Conservation (phyloP, 2,888 invertebrate genomes). For the Megaustenia siamemsis region DNA sequence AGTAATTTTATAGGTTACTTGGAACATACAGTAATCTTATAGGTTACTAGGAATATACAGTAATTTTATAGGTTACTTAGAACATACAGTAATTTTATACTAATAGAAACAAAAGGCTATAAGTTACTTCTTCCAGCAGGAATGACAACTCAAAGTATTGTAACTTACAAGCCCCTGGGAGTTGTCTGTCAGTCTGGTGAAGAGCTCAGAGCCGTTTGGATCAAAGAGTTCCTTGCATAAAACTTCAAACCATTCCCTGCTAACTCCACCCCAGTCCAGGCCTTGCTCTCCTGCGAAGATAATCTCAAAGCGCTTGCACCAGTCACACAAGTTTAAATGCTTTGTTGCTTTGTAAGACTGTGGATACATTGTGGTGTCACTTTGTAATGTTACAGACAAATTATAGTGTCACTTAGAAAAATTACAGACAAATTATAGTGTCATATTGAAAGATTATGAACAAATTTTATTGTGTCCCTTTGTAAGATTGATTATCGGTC, state of each 20-base stretch:
- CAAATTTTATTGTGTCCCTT: background rate
- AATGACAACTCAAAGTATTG: background rate
- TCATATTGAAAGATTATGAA: background rate
- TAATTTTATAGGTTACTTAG: too few species aligned
- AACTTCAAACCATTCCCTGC: conserved; percentile 96
- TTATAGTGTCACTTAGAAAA: background rate
- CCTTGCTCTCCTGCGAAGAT: conserved; percentile 96
- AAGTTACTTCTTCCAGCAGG: background rate
- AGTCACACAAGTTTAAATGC: conserved; percentile 91
- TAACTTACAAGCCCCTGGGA: conserved; percentile 87
- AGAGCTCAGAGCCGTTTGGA: conserved; percentile 87
- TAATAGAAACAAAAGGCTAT: too few species aligned
- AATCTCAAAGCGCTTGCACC: conserved; percentile 96
- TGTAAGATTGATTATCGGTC: background rate
- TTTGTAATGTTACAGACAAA: background rate
- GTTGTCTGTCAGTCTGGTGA: conserved; percentile 90
- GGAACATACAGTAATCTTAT: too few species aligned
- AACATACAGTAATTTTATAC: too few species aligned
- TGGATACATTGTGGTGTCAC: conserved; percentile 63
- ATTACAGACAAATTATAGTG: background rate
- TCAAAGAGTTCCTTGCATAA: conserved; percentile 93
- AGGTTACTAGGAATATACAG: too few species aligned
- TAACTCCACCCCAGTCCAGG: conserved; percentile 96
- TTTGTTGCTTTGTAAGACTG: conserved; percentile 91
- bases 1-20: too few species aligned